Evolutionary conservation across 2,888 invertebrate genomes (phyloP).

Genomic region (Salticus scenicus): DNA sequence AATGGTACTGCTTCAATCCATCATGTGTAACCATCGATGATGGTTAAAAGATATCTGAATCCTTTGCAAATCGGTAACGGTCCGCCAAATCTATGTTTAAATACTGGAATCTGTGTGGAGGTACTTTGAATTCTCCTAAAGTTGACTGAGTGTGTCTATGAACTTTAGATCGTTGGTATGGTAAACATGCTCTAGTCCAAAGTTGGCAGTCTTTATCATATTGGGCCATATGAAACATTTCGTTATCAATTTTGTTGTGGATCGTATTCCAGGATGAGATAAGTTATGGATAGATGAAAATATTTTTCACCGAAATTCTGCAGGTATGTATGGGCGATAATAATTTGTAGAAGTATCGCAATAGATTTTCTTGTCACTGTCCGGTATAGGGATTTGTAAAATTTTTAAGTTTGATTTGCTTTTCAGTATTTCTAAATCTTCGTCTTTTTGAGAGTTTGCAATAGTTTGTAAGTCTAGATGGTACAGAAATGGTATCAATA

Average conservation of each 20-base stretch:
- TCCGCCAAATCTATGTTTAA: slow-evolving; percentile 56
- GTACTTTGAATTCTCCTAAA: neutral
- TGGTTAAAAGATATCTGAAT: neutral
- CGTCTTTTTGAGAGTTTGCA: slow-evolving; percentile 1
- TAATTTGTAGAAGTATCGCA: neutral
- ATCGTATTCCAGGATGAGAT: slow-evolving; percentile 8
- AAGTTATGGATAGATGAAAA: neutral
- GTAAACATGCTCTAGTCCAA: neutral
- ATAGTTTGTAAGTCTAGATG: neutral
- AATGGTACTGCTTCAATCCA: slow-evolving; percentile 76
- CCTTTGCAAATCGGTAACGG: slow-evolving; percentile 27
- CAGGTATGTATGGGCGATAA: neutral
- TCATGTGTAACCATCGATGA: slow-evolving; percentile 72
- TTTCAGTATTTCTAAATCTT: neutral
- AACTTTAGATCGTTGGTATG: slow-evolving; percentile 71
- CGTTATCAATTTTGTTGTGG: neutral
- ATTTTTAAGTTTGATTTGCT: neutral
- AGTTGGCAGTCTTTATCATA: neutral
- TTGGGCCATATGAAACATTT: neutral
- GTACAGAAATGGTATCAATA: neutral
- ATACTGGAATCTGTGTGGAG: slow-evolving; percentile 8
- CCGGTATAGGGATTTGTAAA: neutral
- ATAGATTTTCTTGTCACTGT: neutral
- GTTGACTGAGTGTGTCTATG: slow-evolving; percentile 27
- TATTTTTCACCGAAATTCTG: neutral